phyloP scores from a whole-genome alignment of 1,140 invertebrate species.

The Drosophila seguyi region DNA sequence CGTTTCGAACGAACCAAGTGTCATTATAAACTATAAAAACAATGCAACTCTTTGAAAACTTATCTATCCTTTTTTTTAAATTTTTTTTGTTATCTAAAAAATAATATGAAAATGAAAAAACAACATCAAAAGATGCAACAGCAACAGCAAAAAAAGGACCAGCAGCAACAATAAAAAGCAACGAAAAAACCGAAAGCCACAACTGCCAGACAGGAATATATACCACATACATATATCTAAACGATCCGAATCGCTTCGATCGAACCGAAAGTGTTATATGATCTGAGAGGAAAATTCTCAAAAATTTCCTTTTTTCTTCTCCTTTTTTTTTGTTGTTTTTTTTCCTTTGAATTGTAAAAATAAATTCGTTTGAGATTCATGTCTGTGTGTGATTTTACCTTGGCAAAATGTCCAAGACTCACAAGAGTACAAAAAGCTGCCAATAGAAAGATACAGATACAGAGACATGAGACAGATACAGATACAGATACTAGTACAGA shows the following conservation, averaged over 20 bases:
- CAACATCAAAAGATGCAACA: conserved; percentile 32
- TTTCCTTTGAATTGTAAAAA: conserved; percentile 67
- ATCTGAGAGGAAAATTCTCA: conserved; percentile 57
- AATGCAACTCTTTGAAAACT: conserved; percentile 11
- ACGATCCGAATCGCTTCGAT: conserved; percentile 31
- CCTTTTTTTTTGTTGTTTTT: conserved; percentile 21
- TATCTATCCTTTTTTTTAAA: conserved; percentile 27
- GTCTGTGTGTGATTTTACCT: conserved; percentile 58
- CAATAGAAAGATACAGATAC: conserved; percentile 4
- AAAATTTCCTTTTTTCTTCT: conserved; percentile 28
- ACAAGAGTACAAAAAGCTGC: not conserved
- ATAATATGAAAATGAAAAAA: conserved; percentile 55
- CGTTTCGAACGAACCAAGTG: not conserved
- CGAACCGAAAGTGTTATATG: conserved; percentile 70
- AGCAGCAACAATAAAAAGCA: conserved; percentile 31
- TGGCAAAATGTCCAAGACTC: conserved; percentile 67
- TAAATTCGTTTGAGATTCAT: conserved; percentile 42
- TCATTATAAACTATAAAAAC: conserved; percentile 18
- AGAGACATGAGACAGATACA: conserved; percentile 1
- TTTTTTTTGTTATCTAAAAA: conserved; percentile 67
- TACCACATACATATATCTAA: conserved; percentile 12
- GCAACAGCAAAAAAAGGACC: conserved; percentile 33
- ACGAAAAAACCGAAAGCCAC: not conserved
- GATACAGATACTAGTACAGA: not conserved
- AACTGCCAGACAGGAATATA: conserved; percentile 43